phyloP scores from a whole-genome alignment of 2,888 invertebrate genomes.

The Melolontha melolontha region DNA sequence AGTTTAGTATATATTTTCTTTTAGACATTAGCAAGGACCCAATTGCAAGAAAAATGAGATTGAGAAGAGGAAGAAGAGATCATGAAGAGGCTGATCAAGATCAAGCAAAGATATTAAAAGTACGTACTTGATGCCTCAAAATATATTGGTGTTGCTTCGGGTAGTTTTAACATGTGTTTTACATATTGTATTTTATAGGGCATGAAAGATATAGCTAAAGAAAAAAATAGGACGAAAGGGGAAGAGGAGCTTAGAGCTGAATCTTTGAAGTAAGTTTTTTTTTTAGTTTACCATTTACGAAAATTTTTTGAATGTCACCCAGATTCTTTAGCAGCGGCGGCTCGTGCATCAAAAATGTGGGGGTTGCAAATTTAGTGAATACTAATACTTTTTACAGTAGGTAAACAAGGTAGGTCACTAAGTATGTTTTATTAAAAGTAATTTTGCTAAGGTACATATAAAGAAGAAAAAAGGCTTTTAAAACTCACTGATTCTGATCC shows the following conservation, averaged over 20 bases:
- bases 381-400: no score
- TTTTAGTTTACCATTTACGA: no score
- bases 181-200: slow-evolving; percentile 67
- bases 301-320: no score
- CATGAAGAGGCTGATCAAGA: slow-evolving; percentile 86
- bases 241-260: slow-evolving; percentile 76
- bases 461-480: no score
- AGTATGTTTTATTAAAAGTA: no score
- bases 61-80: slow-evolving; percentile 84
- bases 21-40: slow-evolving; percentile 84
- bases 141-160: not conserved
- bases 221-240: slow-evolving; percentile 80
- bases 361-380: no score
- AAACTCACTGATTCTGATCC: no score
- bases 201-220: slow-evolving; percentile 87
- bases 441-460: no score
- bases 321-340: no score
- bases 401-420: no score
- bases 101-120: slow-evolving; percentile 89
- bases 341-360: no score
- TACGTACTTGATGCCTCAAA: slow-evolving; percentile 40
- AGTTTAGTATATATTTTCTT: not conserved
- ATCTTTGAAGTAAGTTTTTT: slow-evolving; percentile 74
- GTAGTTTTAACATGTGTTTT: not conserved
- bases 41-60: slow-evolving; percentile 91